Evolutionary conservation across 2,113 vertebrate genomes (phyloP).

Genomic region (Chaenocephalus aceratus): DNA sequence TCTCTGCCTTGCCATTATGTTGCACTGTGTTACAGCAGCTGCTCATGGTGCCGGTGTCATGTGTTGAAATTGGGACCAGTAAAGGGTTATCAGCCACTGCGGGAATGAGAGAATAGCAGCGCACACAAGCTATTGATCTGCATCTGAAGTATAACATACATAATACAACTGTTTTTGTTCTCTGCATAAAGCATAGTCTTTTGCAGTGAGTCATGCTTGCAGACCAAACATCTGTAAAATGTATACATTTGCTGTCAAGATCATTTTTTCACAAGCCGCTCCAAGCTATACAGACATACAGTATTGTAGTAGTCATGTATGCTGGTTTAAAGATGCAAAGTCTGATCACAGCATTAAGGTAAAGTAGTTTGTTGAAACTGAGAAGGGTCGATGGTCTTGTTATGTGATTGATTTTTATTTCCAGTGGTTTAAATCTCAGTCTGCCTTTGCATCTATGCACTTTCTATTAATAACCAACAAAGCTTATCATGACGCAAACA

Average conservation of each 20-base stretch:
- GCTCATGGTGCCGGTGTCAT: constrained; percentile 68
- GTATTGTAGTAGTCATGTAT: not conserved
- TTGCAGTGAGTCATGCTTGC: constrained; percentile 48
- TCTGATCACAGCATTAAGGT: not conserved
- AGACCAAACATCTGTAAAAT: constrained; percentile 55
- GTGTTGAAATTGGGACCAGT: constrained; percentile 73
- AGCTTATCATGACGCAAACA: constrained; percentile 24
- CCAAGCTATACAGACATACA: not conserved
- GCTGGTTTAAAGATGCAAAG: constrained; percentile 1
- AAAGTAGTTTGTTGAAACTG: constrained; percentile 11
- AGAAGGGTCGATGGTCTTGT: constrained; percentile 4
- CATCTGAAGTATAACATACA: constrained; percentile 38
- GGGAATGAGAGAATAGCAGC: constrained; percentile 56
- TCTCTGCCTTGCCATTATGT: constrained; percentile 71
- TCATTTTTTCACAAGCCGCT: constrained; percentile 9
- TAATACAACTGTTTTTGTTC: constrained; percentile 39
- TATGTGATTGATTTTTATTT: constrained; percentile 6
- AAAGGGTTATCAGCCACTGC: constrained; percentile 70
- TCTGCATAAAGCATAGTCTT: constrained; percentile 27
- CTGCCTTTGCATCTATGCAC: constrained; percentile 2
- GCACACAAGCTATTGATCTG: constrained; percentile 57
- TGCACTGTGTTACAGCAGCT: constrained; percentile 81
- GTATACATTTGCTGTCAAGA: constrained; percentile 29
- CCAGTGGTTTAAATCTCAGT: constrained; percentile 13
- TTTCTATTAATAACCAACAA: constrained; percentile 42